These are phyloP conservation scores for Agrilus biguttatus DNA, from an alignment of 2,888 invertebrate species.

Conservation along the genomic window DNA sequence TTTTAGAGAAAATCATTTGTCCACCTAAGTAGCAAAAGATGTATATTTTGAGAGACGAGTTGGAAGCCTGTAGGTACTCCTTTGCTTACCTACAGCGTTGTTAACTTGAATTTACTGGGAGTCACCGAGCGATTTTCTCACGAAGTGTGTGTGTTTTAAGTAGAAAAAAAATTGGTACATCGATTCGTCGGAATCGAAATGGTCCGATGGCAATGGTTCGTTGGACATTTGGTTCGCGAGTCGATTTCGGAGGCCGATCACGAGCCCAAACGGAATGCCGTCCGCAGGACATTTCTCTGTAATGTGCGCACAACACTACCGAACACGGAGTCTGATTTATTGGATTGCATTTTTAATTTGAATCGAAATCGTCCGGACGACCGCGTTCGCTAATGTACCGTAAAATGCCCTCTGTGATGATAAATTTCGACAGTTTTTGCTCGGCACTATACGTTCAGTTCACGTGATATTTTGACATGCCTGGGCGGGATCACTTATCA, in stretches of 20 bases:
- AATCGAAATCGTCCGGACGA: slow-evolving; percentile 9
- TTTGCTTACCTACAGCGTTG: no score
- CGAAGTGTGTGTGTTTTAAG: slow-evolving; percentile 6
- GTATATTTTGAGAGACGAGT: no score
- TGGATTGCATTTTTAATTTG: slow-evolving; percentile 11
- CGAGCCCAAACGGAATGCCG: slow-evolving; percentile 14
- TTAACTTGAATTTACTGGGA: no score
- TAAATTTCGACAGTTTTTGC: slow-evolving; percentile 6
- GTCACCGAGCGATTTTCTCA: slow-evolving; percentile 7
- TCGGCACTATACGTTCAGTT: no score
- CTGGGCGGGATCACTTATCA: no score
- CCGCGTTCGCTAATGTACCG: slow-evolving; percentile 10
- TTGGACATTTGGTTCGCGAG: slow-evolving; percentile 10
- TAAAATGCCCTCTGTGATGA: slow-evolving; percentile 8
- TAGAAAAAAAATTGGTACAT: slow-evolving; percentile 5
- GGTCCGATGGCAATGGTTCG: no score
- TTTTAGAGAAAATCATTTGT: no score
- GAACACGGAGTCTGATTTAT: slow-evolving; percentile 11
- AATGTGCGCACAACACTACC: slow-evolving; percentile 11
- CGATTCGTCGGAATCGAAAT: slow-evolving; percentile 11
- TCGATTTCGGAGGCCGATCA: slow-evolving; percentile 16
- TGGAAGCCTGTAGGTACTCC: no score
- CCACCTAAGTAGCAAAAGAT: no score
- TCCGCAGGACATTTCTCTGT: slow-evolving; percentile 12
- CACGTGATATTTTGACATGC: no score